These are phyloP conservation scores for Apodemus agrarius DNA, from an alignment of 2,797 vertebrate genomes.

Conservation along the genomic window DNA sequence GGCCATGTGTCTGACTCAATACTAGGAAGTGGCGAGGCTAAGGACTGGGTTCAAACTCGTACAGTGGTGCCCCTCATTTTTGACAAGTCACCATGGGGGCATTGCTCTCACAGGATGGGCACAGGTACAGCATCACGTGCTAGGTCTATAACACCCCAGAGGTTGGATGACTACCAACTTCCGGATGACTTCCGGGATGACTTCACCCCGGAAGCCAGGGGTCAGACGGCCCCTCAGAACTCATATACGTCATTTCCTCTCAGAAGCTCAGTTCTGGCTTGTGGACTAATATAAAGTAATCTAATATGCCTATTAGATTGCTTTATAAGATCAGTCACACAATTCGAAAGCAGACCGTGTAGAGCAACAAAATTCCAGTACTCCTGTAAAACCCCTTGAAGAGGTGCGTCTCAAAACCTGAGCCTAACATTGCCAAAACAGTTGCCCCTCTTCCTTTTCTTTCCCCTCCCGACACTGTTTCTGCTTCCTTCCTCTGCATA, in stretches of 20 bases:
- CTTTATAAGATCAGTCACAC: neutral
- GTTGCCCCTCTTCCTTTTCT: neutral
- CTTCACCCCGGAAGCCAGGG: neutral
- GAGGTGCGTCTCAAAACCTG: neutral
- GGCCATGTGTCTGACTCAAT: too few species aligned
- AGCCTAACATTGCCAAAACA: neutral
- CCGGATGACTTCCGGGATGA: too few species aligned
- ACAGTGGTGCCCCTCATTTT: neutral
- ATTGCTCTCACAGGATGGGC: neutral
- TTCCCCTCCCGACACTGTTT: neutral
- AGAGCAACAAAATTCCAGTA: neutral
- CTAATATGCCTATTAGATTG: neutral
- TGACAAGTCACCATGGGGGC: too few species aligned
- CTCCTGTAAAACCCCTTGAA: neutral
- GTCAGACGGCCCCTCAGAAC: neutral
- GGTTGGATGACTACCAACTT: neutral
- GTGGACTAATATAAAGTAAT: neutral
- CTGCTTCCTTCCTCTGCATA: neutral
- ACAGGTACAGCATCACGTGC: neutral
- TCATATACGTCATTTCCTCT: neutral
- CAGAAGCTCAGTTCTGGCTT: neutral
- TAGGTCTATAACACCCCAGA: rapidly evolving
- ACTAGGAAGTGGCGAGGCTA: too few species aligned
- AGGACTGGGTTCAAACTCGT: neutral
- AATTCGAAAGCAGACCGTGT: neutral